Evolutionary conservation across 2,888 invertebrate genomes (phyloP).

Genomic region (Diaperis boleti): DNA sequence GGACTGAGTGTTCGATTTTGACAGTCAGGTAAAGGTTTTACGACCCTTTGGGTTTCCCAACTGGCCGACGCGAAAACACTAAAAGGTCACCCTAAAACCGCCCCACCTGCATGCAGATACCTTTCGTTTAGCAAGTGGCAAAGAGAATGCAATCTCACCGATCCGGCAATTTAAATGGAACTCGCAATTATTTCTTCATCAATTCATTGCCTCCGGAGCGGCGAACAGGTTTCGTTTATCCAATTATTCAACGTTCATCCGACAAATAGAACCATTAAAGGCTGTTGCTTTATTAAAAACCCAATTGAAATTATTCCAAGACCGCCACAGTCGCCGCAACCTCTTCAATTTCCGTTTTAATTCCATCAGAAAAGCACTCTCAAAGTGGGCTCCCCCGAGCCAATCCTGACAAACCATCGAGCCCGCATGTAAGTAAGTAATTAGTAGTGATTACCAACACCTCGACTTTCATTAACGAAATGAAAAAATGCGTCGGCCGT

Average conservation of each 20-base stretch:
- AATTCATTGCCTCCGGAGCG: conserved; percentile 40
- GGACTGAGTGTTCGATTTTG: too few species aligned
- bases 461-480: conserved; percentile 32
- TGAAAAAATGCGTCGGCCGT: too few species aligned
- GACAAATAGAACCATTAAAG: conserved; percentile 37
- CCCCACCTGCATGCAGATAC: conserved; percentile 39
- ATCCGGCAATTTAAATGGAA: conserved; percentile 39
- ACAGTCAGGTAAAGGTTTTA: too few species aligned
- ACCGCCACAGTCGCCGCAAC: conserved; percentile 6
- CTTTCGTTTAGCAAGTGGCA: conserved; percentile 30
- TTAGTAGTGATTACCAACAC: too few species aligned
- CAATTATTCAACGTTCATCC: conserved; percentile 38
- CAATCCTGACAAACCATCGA: too few species aligned
- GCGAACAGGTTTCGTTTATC: conserved; percentile 40
- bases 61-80: too few species aligned
- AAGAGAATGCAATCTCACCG: conserved; percentile 40
- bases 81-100: too few species aligned
- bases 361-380: conserved; percentile 23
- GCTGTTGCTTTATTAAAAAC: conserved; percentile 33
- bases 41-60: too few species aligned
- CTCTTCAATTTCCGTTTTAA: conserved; percentile 18
- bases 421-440: too few species aligned
- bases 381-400: conserved; percentile 12
- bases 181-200: conserved; percentile 44
- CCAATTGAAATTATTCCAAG: conserved; percentile 28